Evolutionary conservation across 2,113 vertebrate species (phyloP).

Genomic region (Urocynchramus pylzowi): DNA sequence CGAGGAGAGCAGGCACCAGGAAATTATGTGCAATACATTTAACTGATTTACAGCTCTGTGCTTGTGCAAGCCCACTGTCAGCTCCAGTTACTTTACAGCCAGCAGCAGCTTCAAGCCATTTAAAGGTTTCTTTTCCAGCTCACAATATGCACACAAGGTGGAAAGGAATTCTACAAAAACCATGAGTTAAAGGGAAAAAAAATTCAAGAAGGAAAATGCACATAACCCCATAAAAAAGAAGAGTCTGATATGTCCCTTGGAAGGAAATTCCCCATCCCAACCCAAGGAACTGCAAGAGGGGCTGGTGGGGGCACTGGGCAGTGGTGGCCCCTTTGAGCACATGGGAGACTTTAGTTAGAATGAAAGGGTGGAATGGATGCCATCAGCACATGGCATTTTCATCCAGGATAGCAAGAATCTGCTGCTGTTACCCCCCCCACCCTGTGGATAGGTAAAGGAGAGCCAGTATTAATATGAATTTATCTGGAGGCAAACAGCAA

Average conservation of each 20-base stretch:
- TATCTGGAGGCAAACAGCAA: not conserved
- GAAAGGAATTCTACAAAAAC: not conserved
- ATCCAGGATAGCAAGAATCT: not conserved
- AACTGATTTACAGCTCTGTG: conserved; percentile 6
- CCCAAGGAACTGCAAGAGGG: not conserved
- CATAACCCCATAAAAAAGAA: not conserved
- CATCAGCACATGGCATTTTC: not conserved
- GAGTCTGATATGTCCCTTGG: not conserved
- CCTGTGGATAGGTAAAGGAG: not conserved
- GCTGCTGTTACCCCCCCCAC: not conserved
- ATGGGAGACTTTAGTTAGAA: not conserved
- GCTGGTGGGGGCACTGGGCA: not conserved
- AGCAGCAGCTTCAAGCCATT: not conserved
- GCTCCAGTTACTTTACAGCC: not conserved
- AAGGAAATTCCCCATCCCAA: not conserved
- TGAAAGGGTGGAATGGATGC: not conserved
- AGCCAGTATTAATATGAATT: not conserved
- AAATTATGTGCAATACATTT: conserved; percentile 30
- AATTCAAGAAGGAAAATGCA: not conserved
- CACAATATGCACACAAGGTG: not conserved
- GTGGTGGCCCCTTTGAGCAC: not conserved
- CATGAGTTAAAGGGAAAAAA: not conserved
- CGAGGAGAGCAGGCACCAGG: not conserved
- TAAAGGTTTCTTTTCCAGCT: not conserved
- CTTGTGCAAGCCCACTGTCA: not conserved